Evolutionary conservation across 2,888 invertebrate species (phyloP).

Genomic region (Mesoligia furuncula): DNA sequence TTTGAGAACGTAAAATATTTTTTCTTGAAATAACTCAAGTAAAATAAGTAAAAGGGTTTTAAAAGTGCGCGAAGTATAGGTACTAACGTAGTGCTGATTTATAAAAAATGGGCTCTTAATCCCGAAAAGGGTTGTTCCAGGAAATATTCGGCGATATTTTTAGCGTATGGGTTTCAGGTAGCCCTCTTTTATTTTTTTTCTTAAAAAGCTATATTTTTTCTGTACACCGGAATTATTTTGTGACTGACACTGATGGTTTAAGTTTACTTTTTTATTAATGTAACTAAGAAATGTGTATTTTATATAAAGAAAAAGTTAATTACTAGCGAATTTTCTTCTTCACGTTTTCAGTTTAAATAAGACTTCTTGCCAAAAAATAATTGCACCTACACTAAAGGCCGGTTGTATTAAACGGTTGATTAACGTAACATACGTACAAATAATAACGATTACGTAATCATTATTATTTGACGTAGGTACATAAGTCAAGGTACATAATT

Average conservation of each 20-base stretch:
- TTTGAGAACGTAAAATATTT: slow-evolving; percentile 13
- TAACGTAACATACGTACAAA: too few species aligned
- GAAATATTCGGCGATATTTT: slow-evolving; percentile 69
- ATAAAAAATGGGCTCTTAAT: slow-evolving; percentile 73
- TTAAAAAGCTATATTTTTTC: slow-evolving; percentile 47
- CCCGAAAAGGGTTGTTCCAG: slow-evolving; percentile 77
- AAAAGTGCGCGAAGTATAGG: slow-evolving; percentile 60
- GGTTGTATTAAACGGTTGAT: too few species aligned
- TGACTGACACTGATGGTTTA: slow-evolving; percentile 29
- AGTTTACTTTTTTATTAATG: neutral
- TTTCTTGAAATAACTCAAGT: slow-evolving; percentile 46
- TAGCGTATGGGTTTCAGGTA: slow-evolving; percentile 61
- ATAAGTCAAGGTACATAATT: too few species aligned
- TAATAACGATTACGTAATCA: too few species aligned
- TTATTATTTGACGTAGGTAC: too few species aligned
- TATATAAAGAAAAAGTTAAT: neutral
- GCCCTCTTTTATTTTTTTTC: slow-evolving; percentile 49
- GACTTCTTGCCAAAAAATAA: neutral
- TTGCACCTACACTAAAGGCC: too few species aligned
- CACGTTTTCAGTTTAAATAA: neutral
- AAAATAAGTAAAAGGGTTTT: slow-evolving; percentile 54
- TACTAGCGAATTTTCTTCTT: neutral
- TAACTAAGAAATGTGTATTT: neutral
- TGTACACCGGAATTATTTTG: slow-evolving; percentile 34
- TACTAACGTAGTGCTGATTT: slow-evolving; percentile 57